Evolutionary conservation across 2,113 vertebrate species (phyloP), one percentile per base, ranked within the genome.

Genomic region (Plestiodon gilberti): DNA sequence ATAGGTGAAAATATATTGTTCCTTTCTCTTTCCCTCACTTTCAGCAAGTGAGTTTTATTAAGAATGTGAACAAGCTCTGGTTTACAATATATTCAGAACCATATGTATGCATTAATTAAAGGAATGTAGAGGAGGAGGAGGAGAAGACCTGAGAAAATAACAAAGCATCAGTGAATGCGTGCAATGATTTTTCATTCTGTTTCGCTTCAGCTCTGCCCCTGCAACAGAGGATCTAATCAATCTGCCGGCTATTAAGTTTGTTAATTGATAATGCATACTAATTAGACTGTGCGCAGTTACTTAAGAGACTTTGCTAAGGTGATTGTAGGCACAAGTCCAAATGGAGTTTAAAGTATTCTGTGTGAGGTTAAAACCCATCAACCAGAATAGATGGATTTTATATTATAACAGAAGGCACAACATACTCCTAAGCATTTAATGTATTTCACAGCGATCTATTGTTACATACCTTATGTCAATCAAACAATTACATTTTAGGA

Each of bases 201-300:
- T 98, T 98, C 97, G 98, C 98, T 98, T 96, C 97, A 98, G 98
- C 96, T 98, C 98, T 99, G 98, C 97, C 98, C 96, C 97, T 98
- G 96, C 98, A 98, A 98, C 98, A 97, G 98, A 98, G 98, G 98
- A 99, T 99, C 98, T 98, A 98, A 99, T 99, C 98, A 99, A 99
- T 99, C 98, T 99, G 98, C 98, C 97, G 97, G 98, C 98, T 98
- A 99, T 99, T 99, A 99, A 98, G 98, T 98, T 98, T 98, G 98
- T 99, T 99, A 99, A 99, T 99, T 99, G 98, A 99, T 99, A 99
- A 99, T 99, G 98, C 98, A 99, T 99, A 99, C 98, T 99, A 99
- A 99, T 99, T 99, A 99, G 98, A 97, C 98, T 96, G 97, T 95
- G 97, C 97, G 96, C 97, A 96, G 98, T 98, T 99, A 98, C 98